phyloP scores from a whole-genome alignment of 1,140 invertebrate genomes.

The Drosophila trapezifrons region DNA sequence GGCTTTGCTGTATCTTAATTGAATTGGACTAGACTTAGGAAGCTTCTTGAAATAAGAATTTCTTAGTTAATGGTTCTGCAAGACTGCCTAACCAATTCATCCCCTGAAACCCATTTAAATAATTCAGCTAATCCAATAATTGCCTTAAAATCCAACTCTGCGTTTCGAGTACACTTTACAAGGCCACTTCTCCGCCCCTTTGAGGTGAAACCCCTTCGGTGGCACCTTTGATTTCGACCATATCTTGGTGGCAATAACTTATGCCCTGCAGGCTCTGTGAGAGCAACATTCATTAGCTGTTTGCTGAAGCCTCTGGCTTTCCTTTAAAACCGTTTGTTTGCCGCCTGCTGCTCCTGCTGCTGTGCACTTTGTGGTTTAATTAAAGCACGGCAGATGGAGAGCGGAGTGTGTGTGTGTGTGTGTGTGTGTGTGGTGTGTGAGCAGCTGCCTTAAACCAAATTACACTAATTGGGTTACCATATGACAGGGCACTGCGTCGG shows the following conservation, averaged over 20 bases:
- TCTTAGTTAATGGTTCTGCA: not conserved
- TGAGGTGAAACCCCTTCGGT: not conserved
- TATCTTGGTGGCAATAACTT: conserved; percentile 37
- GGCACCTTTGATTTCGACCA: conserved; percentile 27
- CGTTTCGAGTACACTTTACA: not conserved
- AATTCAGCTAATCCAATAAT: not conserved
- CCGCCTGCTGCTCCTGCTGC: conserved; percentile 12
- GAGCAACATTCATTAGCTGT: conserved; percentile 48
- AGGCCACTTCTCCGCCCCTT: not conserved
- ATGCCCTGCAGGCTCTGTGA: conserved; percentile 4
- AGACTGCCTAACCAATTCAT: no score
- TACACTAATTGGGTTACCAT: conserved; percentile 71
- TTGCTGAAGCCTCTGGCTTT: conserved; percentile 33
- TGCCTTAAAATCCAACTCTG: not conserved
- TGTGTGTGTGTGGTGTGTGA: not conserved
- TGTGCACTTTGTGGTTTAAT: conserved; percentile 61
- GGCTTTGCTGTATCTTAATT: not conserved
- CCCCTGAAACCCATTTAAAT: not conserved
- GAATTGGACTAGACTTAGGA: not conserved
- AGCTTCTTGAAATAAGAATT: not conserved
- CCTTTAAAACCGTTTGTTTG: conserved; percentile 55
- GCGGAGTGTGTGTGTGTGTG: no score
- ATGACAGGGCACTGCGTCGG: conserved; percentile 60
- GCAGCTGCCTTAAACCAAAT: conserved; percentile 62
- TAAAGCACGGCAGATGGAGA: conserved; percentile 32